A percentile compares a stretch with the other conserved stretches of the same genome.
These are phyloP conservation scores for Merodon equestris DNA, from an alignment of 2,888 invertebrate species.

Conservation along the genomic window DNA sequence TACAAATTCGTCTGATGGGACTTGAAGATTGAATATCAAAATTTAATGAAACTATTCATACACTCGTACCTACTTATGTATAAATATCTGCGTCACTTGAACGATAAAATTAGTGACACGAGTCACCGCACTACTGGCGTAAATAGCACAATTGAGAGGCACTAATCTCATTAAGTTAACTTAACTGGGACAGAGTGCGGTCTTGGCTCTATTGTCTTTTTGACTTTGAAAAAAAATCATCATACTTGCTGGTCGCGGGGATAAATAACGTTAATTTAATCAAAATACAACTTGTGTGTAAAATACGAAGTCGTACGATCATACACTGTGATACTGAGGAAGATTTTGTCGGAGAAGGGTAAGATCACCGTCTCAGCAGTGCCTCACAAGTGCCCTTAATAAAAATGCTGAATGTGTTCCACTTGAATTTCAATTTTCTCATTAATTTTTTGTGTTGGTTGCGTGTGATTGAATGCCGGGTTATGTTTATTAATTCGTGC, in stretches of 20 bases:
- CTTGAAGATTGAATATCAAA: too few species aligned
- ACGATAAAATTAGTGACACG: conserved; percentile 66
- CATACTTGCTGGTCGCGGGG: conserved; percentile 36
- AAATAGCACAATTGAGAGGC: conserved; percentile 67
- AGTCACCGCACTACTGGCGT: conserved; percentile 61
- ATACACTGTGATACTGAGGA: conserved; percentile 27
- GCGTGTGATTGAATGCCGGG: conserved; percentile 36
- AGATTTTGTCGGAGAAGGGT: conserved; percentile 18
- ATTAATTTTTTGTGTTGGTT: conserved; percentile 54
- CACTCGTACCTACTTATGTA: too few species aligned
- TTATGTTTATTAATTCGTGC: conserved; percentile 35
- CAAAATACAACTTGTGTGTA: conserved; percentile 29
- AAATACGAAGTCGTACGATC: conserved; percentile 32
- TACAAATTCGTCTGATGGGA: too few species aligned
- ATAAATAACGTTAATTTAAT: conserved; percentile 66
- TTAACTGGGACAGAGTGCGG: conserved; percentile 67
- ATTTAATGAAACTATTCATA: too few species aligned
- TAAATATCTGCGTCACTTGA: conserved; percentile 44
- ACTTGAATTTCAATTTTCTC: conserved; percentile 60
- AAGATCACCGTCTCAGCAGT: conserved; percentile 28
- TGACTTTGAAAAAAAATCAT: neutral
- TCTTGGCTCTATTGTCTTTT: conserved; percentile 62
- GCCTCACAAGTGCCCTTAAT: conserved; percentile 67
- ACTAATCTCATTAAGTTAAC: conserved; percentile 69
- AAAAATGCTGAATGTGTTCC: conserved; percentile 68